Evolutionary conservation across 2,888 invertebrate genomes (phyloP), one percentile per base, ranked within the genome.

Genomic region (Hyles lineata): DNA sequence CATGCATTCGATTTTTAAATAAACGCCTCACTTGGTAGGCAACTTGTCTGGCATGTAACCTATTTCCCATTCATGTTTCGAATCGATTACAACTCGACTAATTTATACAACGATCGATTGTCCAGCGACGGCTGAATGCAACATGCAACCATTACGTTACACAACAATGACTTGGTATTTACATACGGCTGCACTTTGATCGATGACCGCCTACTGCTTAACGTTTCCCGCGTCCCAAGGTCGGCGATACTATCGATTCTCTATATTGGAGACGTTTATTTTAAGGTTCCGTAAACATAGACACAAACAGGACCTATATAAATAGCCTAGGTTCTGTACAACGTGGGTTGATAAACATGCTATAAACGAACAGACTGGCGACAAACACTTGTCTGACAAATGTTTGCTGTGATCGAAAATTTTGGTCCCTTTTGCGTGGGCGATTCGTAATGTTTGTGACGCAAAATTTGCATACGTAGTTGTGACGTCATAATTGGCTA

Each of bases 91-190:
- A 61, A 61, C 55, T 55, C 55, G 55, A n/a, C 25, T 25, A 60
- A 60, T 25, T 60, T 23, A 15, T 60, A 23, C 6, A 60, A 60
- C 25, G 17, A 21, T 43, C 35, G 11, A 67, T 67, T 50, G 43
- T 50, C 43, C 17, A 17, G 7, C 17, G 8, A 50, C 23, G 4
- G 9, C 17, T 67, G 50, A 50, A 50, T 67, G 43, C 43, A 55
- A 55, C 55, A 67, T 23, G 79, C 75, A 75, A 76, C 79, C 72
- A 77, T 74, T 63, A 50, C 55, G 69, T 70, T 72, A 59, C 52
- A 70, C 63, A 23, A 70, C 63, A 70, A 71, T 73, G 43, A 60
- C 67, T 50, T 67, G 43, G 17, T 67, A 63, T 35, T 43, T 67
- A 67, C 67, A 67, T 67, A 17, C 8, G 7, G 32, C 6, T 67